Base-by-base conservation (phyloP, 2,888 invertebrate species). In the Morpho deidamia region DNA sequence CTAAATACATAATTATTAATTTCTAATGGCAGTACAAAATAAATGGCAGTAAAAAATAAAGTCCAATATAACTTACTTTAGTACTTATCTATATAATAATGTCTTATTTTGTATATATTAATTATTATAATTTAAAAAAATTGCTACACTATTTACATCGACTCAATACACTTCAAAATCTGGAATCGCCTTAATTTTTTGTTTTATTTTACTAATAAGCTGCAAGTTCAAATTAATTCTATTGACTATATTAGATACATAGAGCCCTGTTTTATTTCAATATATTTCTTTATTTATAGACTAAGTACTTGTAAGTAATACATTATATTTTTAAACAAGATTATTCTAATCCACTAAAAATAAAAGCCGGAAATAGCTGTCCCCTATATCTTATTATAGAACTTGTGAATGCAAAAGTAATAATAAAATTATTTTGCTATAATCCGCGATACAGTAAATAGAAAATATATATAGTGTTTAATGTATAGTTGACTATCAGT, bases 11-110 rank as follows among this genome's bases (percentile, higher is more conserved):
- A 23, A 23, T 3, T 23, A 23, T 23, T 23, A 1, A 23, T 23
- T 14, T 38, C 46, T 46, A 46, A 46, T 46, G 46, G 46, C 46
- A 46, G 46, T 46, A 46, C n/a, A 44, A 14, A 45, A 12, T n/a
- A n/a, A n/a, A n/a, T 46, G 46, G 46, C 46, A 46, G 46, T 46
- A 46, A 7, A 44, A 14, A 45, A 12, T 45, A 45, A 34, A 44
- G 12, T 44, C n/a, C 7, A 40, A 40, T 8, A 9, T 7, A 40
- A 40, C 12, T 40, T n/a, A 12, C 11, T 7, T 11, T n/a, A 7
- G 10, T n/a, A 10, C 8, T 41, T 23, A 23, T 10, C n/a, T 23
- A 10, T 8, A 3, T 9, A 9, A 12, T 11, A 39, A 39, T 23
- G 3, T 23, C 11, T 1, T 7, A 11, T 9, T 11, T 7, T 32